Evolutionary conservation across 2,888 invertebrate species (phyloP).

Genomic region (Ellobium chinense): DNA sequence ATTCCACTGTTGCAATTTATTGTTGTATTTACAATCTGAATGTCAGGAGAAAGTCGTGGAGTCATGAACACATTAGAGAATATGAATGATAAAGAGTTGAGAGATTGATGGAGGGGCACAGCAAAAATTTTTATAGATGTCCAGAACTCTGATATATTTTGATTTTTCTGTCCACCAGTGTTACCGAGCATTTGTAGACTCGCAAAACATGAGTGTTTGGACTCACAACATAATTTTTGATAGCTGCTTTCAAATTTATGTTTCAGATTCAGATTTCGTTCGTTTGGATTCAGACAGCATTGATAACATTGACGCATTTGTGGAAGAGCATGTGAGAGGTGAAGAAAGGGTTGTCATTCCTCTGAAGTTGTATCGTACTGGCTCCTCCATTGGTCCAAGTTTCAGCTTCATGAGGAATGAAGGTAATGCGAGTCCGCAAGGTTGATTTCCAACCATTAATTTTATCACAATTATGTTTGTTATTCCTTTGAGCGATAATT

Average conservation of each 20-base stretch:
- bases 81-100: no score
- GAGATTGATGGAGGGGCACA: no score
- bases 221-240: background rate
- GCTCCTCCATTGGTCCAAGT: constrained; percentile 41
- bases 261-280: constrained; percentile 51
- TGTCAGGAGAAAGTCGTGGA: no score
- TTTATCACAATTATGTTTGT: no score
- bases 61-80: no score
- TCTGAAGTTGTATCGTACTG: constrained; percentile 16
- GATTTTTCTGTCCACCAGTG: no score
- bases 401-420: constrained; percentile 44
- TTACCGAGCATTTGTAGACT: no score
- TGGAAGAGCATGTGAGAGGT: background rate
- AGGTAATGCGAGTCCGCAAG: constrained; percentile 20
- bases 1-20: no score
- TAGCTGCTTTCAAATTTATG: background rate
- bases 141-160: no score
- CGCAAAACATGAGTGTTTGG: background rate
- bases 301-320: constrained; percentile 33
- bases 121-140: no score
- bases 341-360: constrained; percentile 15
- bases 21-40: no score
- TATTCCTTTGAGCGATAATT: no score
- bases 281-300: constrained; percentile 45
- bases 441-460: background rate